These are phyloP conservation scores for Cephalophus harveyi DNA, from an alignment of 2,113 vertebrate genomes.

Conservation along the genomic window DNA sequence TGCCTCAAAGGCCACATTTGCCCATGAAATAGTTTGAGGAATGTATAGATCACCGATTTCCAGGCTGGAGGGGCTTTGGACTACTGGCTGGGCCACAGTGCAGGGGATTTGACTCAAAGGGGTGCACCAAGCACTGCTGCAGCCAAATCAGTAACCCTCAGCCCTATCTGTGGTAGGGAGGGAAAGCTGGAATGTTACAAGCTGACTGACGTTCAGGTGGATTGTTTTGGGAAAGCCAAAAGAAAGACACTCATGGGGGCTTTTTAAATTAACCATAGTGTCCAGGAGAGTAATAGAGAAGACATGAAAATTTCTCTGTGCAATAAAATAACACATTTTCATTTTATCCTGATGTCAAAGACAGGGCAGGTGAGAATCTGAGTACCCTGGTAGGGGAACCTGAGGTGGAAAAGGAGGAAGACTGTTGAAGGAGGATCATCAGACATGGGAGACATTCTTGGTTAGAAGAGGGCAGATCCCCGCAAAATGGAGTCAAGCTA, in stretches of 20 bases:
- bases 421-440: neutral
- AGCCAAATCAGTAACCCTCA: neutral
- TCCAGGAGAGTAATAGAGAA: neutral
- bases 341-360: neutral
- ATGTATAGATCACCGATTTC: neutral
- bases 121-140: rapidly evolving
- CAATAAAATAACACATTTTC: neutral
- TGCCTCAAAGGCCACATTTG: neutral
- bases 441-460: neutral
- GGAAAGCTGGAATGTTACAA: neutral
- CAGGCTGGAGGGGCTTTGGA: neutral
- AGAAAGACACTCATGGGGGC: neutral
- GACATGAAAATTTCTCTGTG: neutral
- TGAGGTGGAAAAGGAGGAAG: no score
- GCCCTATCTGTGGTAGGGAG: neutral
- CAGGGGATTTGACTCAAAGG: neutral
- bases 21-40: neutral
- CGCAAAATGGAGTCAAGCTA: neutral
- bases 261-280: neutral
- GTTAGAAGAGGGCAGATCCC: neutral
- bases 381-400: rapidly evolving
- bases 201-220: neutral
- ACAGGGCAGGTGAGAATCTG: neutral
- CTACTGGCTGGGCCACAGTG: no score
- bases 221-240: neutral